Conservation (phyloP, 2,113 vertebrate species). For the Gavialis gangeticus region DNA sequence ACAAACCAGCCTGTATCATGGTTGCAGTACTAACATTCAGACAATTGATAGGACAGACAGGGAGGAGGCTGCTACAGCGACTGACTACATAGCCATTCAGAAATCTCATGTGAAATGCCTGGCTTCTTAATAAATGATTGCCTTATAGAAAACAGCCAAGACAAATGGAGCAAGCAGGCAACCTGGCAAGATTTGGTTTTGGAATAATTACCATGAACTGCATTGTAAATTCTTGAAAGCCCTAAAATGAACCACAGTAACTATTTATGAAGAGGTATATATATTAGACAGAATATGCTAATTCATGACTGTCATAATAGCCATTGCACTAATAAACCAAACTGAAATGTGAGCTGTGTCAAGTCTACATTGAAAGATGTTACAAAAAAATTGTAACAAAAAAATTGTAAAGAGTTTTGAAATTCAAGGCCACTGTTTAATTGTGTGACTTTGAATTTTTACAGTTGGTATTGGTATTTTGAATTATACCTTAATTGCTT, state of each 20-base stretch:
- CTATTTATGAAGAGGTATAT: slow-evolving; percentile 33
- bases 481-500: no score
- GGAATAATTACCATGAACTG: neutral
- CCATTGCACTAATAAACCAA: slow-evolving; percentile 58
- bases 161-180: neutral
- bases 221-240: neutral
- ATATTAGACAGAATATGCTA: slow-evolving; percentile 42
- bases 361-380: rapidly evolving
- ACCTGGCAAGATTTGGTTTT: slow-evolving; percentile 3
- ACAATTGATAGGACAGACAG: neutral
- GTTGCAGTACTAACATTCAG: neutral
- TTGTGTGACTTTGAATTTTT: no score
- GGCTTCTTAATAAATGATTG: neutral
- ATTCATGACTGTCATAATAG: slow-evolving; percentile 42
- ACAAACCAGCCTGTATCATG: neutral
- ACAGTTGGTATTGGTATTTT: no score
- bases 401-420: neutral
- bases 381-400: no score
- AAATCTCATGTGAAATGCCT: neutral
- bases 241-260: neutral
- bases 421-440: rapidly evolving
- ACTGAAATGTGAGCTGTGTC: slow-evolving; percentile 21
- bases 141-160: neutral
- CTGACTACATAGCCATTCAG: neutral
- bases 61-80: neutral